A percentile compares a stretch with the other conserved stretches of the same genome.
These are phyloP conservation scores for Archips xylosteana DNA, from an alignment of 2,888 invertebrate species.

Conservation along the genomic window DNA sequence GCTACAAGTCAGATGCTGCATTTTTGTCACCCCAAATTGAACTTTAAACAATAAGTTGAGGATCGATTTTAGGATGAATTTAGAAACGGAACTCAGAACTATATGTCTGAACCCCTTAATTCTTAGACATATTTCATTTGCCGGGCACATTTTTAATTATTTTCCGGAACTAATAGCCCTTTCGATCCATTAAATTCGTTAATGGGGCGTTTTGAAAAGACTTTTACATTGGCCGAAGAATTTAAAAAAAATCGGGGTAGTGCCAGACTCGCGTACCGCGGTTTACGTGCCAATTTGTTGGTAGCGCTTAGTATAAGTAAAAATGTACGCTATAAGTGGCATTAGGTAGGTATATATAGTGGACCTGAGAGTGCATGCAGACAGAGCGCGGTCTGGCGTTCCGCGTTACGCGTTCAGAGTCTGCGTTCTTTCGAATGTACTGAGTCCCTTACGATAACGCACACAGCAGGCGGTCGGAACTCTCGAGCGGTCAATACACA, in stretches of 20 bases:
- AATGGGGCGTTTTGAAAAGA: slow-evolving; percentile 29
- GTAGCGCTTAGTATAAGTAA: no score
- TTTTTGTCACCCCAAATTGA: neutral
- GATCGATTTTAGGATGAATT: neutral
- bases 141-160: slow-evolving; percentile 57
- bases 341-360: no score
- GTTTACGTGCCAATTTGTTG: no score
- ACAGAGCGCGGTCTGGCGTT: no score
- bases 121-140: slow-evolving; percentile 53
- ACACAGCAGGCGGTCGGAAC: no score
- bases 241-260: neutral
- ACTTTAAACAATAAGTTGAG: neutral
- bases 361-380: no score
- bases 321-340: no score
- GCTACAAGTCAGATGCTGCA: neutral
- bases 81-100: neutral
- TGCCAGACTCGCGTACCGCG: no score
- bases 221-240: slow-evolving; percentile 10
- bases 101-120: slow-evolving; percentile 27
- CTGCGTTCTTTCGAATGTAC: no score
- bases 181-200: slow-evolving; percentile 38
- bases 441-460: no score
- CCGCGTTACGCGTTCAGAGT: no score
- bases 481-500: no score
- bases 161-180: slow-evolving; percentile 54